A percentile compares a stretch with the other conserved stretches of the same genome.
Conservation (phyloP, 2,113 vertebrate genomes). For the Hyaena hyaena region DNA sequence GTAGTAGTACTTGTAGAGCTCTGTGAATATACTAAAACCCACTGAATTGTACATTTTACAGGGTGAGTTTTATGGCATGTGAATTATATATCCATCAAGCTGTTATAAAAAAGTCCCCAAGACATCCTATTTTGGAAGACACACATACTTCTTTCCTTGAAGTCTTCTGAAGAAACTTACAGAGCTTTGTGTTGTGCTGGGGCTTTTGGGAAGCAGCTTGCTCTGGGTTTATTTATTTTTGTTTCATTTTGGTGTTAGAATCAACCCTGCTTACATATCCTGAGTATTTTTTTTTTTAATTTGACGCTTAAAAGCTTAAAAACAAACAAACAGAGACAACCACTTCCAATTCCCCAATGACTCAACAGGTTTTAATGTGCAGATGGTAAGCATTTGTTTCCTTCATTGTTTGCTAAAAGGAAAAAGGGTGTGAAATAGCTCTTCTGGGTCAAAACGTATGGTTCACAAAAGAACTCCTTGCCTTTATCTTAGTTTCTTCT, state of each 20-base stretch:
- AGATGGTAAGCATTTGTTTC: constrained; percentile 58
- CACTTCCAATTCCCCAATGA: constrained; percentile 50
- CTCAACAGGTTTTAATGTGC: constrained; percentile 54
- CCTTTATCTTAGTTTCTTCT: neutral
- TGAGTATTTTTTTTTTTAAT: constrained; percentile 23
- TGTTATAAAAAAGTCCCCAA: constrained; percentile 4
- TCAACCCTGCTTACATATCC: constrained; percentile 27
- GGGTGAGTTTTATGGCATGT: constrained; percentile 38
- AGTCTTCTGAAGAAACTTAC: constrained; percentile 24
- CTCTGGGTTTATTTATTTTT: constrained; percentile 55
- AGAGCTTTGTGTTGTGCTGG: constrained; percentile 39
- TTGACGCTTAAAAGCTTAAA: neutral
- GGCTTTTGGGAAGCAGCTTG: constrained; percentile 41
- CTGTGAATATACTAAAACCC: neutral
- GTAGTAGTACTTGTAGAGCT: neutral
- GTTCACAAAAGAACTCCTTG: neutral
- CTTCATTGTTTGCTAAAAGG: constrained; percentile 31
- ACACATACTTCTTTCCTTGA: neutral
- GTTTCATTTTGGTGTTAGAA: constrained; percentile 53
- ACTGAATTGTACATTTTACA: neutral
- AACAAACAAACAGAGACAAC: neutral
- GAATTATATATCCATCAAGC: constrained; percentile 53
- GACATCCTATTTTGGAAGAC: constrained; percentile 45
- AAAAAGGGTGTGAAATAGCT: neutral
- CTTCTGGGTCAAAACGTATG: neutral